Evolutionary conservation across 2,797 vertebrate species (phyloP), one percentile per base, ranked within the genome.

Genomic region (Sphaeramia orbicularis): DNA sequence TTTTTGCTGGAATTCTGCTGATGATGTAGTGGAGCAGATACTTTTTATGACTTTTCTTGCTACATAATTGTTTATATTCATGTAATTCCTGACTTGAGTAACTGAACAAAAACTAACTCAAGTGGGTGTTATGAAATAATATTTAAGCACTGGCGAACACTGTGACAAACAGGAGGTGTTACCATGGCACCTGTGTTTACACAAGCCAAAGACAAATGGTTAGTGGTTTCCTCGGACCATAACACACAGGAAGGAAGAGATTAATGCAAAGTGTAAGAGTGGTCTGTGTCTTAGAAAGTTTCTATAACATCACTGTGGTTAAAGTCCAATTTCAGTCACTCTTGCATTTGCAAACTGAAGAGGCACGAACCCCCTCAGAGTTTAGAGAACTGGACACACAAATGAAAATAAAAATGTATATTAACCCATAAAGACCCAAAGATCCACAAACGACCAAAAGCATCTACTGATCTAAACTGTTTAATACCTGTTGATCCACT

Each of bases 161-260:
- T 6, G 2, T 14, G 61, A 81, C 67, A 89, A 83, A 78, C 80
- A 64, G 75, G 58, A 85, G 81, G 74, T 74, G 83, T 90, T 78
- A 38, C 82, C 75, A 86, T 84, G 73, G 73, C 50, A 50, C 54
- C 67, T 70, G 58, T 79, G 81, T 85, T 85, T 88, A 61, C 56
- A 76, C 57, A 83, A 56, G 40, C 61, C 1, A 48, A 62, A 75
- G 84, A 83, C 79, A 55, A 69, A 76, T 76, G 76, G 62, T 54
- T 41, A 35, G 65, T 36, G 51, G 63, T 75, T 87, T 88, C 74
- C 78, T 57, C 51, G 74, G 40, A 43, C 10, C 27, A 49, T 62
- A 74, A 84, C 64, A 19, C 65, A 63, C 72, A 72, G 86, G 85
- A 90, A 79, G 80, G 80, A 84, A 78, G 62, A 71, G 51, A 81